These are phyloP conservation scores for Lampris megalopsis DNA, from an alignment of 2,113 vertebrate genomes.

Conservation along the genomic window DNA sequence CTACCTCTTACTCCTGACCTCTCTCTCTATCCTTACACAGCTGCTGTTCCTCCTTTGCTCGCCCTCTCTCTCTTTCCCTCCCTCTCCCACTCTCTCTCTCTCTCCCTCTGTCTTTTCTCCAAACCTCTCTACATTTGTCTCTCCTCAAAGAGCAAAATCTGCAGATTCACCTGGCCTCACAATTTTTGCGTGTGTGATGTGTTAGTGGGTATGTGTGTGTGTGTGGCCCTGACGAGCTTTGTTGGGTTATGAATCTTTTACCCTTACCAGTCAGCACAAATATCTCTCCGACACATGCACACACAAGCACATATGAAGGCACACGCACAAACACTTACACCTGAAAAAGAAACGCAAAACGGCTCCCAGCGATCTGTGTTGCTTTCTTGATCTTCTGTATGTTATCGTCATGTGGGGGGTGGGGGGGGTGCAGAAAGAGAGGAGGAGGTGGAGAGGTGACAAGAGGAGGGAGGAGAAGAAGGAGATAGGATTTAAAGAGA, in stretches of 20 bases:
- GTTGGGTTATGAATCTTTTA: slow-evolving; percentile 79
- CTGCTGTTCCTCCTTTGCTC: background rate
- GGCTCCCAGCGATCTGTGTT: slow-evolving; percentile 48
- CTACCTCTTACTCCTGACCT: slow-evolving; percentile 20
- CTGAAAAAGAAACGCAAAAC: slow-evolving; percentile 48
- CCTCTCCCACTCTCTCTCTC: background rate
- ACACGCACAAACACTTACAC: slow-evolving; percentile 26
- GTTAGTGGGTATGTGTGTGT: slow-evolving; percentile 3
- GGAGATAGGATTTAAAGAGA: background rate
- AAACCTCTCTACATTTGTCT: slow-evolving; percentile 50
- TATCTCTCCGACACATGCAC: slow-evolving; percentile 38
- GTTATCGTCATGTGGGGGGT: slow-evolving; percentile 53
- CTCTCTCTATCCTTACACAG: background rate
- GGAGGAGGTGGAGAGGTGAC: background rate
- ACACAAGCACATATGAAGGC: slow-evolving; percentile 15
- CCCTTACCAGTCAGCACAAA: slow-evolving; percentile 73
- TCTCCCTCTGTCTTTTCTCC: slow-evolving; percentile 26
- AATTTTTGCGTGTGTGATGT: slow-evolving; percentile 33
- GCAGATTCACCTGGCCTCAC: slow-evolving; percentile 65
- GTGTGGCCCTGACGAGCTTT: slow-evolving; percentile 70
- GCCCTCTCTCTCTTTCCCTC: slow-evolving; percentile 9
- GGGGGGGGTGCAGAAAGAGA: slow-evolving; percentile 44
- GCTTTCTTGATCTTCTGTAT: slow-evolving; percentile 47
- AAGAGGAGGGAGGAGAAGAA: background rate
- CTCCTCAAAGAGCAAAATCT: slow-evolving; percentile 58